A percentile compares a stretch with the other conserved stretches of the same genome.
These are phyloP conservation scores for Babyrousa celebensis DNA, from an alignment of 2,797 vertebrate genomes.

Conservation along the genomic window DNA sequence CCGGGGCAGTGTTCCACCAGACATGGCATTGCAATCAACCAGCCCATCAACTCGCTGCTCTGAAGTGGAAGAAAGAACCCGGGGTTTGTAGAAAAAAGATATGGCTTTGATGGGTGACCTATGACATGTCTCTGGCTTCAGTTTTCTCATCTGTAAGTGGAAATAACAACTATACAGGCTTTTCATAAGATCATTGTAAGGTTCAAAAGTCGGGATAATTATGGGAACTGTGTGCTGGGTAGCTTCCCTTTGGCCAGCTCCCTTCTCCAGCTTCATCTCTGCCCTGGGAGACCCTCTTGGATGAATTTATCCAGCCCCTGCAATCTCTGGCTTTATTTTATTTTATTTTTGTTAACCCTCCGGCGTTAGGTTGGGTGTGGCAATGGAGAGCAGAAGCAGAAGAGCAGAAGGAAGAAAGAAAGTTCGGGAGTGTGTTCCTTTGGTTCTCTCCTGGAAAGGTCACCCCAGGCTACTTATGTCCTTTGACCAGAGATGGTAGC, in stretches of 20 bases:
- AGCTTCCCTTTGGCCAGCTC: neutral
- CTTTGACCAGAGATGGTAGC: neutral
- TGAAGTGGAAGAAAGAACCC: neutral
- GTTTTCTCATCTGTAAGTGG: neutral
- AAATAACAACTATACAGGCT: neutral
- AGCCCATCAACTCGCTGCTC: neutral
- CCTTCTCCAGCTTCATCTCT: neutral
- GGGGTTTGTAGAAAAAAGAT: fast-evolving
- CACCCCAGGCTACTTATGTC: neutral
- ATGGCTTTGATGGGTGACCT: no score
- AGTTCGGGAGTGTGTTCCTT: neutral
- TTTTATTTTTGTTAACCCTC: no score
- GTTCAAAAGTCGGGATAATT: neutral
- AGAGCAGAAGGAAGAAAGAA: neutral
- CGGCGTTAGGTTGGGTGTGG: neutral
- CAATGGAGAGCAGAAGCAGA: neutral
- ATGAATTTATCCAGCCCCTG: no score
- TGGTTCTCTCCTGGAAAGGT: neutral
- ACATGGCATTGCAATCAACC: neutral
- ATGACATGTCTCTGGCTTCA: neutral
- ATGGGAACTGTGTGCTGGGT: neutral
- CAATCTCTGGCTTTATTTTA: neutral
- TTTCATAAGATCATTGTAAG: neutral
- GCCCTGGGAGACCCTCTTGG: neutral
- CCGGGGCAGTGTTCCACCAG: neutral